phyloP scores from a whole-genome alignment of 2,888 invertebrate species.

The Phymatocera aterrima region DNA sequence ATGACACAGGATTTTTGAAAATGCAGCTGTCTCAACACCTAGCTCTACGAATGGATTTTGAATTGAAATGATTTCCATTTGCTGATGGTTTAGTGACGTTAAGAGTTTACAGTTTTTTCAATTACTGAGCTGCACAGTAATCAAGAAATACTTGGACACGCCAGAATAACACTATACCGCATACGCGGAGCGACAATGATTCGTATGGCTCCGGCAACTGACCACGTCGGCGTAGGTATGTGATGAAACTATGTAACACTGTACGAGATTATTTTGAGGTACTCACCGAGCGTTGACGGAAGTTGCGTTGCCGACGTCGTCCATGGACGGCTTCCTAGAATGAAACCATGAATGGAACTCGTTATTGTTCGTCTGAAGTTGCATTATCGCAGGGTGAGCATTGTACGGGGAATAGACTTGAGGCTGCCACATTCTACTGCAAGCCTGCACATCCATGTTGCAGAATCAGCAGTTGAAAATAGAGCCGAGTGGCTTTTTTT shows the following conservation, averaged over 20 bases:
- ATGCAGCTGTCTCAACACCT: too few relatives aligned
- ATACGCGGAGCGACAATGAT: too few relatives aligned
- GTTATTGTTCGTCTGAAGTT: constrained; percentile 70
- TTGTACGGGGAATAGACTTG: constrained; percentile 67
- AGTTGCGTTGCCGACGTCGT: constrained; percentile 89
- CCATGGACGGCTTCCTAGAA: constrained; percentile 91
- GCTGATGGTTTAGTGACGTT: too few relatives aligned
- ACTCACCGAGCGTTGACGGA: constrained; percentile 94
- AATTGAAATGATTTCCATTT: too few relatives aligned
- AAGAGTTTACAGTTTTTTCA: too few relatives aligned
- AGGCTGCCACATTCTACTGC: constrained; percentile 69
- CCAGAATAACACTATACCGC: not conserved
- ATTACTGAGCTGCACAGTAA: not conserved
- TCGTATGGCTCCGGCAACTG: not conserved
- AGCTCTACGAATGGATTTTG: too few relatives aligned
- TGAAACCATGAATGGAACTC: constrained; percentile 76
- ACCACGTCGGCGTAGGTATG: not conserved
- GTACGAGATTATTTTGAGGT: constrained; percentile 47
- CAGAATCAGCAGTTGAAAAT: constrained; percentile 4
- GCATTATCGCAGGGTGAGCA: constrained; percentile 68
- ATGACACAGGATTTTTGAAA: too few relatives aligned
- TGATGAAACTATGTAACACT: not conserved
- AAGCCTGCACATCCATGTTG: constrained; percentile 64
- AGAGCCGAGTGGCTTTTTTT: not conserved
- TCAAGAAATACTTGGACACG: not conserved